Conservation (phyloP, 64 coral and sea anemone genomes). For the Dendrophyllia cribrosa region DNA sequence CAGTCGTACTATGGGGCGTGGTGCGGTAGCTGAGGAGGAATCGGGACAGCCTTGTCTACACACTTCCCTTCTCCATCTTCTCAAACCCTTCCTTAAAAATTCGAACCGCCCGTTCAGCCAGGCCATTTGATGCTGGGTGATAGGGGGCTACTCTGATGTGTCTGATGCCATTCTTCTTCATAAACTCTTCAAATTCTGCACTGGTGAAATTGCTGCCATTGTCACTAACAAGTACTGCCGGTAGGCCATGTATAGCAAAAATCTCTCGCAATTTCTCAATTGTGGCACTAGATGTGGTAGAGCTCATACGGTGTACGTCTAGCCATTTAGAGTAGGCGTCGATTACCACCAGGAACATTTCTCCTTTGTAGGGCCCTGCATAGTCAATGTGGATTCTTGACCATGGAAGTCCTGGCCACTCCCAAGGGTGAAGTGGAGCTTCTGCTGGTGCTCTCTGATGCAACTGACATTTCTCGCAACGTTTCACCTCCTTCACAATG, state of each 20-base stretch:
- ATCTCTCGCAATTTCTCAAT: conserved; percentile 11
- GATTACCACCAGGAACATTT: too few relatives aligned
- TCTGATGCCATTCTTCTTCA: conserved; percentile 32
- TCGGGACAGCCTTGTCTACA: conserved; percentile 6
- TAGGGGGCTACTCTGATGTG: conserved; percentile 35
- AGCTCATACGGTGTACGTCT: neutral
- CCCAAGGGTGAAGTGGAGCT: conserved; percentile 7
- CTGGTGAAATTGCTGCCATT: conserved; percentile 51
- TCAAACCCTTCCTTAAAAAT: conserved; percentile 38
- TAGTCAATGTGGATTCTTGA: neutral
- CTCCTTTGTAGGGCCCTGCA: neutral
- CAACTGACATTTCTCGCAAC: neutral
- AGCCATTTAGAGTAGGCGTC: neutral
- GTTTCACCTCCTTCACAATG: neutral
- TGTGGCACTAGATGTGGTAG: conserved; percentile 5
- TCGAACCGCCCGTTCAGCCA: conserved; percentile 4
- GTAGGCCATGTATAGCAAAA: conserved; percentile 4
- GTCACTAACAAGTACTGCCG: too few relatives aligned
- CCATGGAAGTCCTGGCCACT: too few relatives aligned
- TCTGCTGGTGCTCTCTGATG: neutral
- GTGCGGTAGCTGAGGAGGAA: too few relatives aligned
- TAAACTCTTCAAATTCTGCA: conserved; percentile 39
- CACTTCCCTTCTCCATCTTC: conserved; percentile 26
- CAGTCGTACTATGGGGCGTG: too few relatives aligned
- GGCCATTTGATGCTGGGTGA: too few relatives aligned